A percentile compares a stretch with the other conserved stretches of the same genome.
Evolutionary conservation across 2,113 vertebrate species (phyloP).

Genomic region (Bujurquina vittata): DNA sequence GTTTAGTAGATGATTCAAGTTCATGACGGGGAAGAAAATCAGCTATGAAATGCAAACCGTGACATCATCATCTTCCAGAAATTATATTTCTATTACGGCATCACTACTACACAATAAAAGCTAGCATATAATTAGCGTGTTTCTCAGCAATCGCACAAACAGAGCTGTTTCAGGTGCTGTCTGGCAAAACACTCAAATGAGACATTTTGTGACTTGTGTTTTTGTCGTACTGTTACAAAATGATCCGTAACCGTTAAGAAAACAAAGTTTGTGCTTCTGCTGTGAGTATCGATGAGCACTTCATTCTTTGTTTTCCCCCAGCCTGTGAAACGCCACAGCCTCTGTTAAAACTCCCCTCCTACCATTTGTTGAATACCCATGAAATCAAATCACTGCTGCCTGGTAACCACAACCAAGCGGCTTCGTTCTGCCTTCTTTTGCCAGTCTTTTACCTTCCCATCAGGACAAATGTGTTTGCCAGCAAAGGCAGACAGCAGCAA

Average conservation of each 20-base stretch:
- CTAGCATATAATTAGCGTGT: slow-evolving; percentile 19
- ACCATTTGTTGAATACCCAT: slow-evolving; percentile 30
- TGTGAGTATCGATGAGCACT: background rate
- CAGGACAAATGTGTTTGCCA: slow-evolving; percentile 48
- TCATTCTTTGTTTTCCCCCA: background rate
- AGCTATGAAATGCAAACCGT: background rate
- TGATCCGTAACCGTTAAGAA: background rate
- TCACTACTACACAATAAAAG: background rate
- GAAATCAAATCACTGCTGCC: slow-evolving; percentile 45
- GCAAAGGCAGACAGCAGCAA: slow-evolving; percentile 58
- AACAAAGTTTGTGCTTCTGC: background rate
- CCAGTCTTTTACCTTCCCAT: slow-evolving; percentile 40
- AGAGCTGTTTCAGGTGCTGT: slow-evolving; percentile 1
- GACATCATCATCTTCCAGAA: background rate
- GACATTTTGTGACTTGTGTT: background rate
- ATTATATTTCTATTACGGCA: background rate
- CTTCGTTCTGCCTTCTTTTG: slow-evolving; percentile 17
- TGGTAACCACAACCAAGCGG: slow-evolving; percentile 49
- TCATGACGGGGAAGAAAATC: background rate
- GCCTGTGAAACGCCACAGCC: background rate
- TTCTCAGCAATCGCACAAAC: slow-evolving; percentile 10
- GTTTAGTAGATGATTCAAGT: background rate
- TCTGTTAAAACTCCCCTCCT: slow-evolving; percentile 1
- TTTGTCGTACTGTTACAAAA: background rate
- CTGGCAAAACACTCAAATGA: slow-evolving; percentile 8